Evolutionary conservation across 2,113 vertebrate genomes (phyloP).

Genomic region (Ornithorhynchus anatinus): DNA sequence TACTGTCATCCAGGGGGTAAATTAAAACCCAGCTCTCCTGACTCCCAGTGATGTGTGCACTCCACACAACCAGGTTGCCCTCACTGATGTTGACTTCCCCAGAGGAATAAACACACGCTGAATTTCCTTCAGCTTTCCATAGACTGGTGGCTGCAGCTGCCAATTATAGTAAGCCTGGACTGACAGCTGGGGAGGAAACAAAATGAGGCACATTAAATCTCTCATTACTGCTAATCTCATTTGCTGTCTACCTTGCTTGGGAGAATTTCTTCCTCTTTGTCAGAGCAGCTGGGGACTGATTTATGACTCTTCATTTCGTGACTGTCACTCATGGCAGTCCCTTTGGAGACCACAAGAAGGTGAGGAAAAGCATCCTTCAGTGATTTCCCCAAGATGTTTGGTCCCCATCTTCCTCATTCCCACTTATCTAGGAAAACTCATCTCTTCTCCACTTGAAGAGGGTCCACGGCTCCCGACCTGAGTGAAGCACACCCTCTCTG

Average conservation of each 20-base stretch:
- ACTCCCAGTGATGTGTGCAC: no score
- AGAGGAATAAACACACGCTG: neutral
- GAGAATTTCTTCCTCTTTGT: neutral
- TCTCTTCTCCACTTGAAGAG: neutral
- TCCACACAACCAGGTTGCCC: no score
- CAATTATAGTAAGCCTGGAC: neutral
- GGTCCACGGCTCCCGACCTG: neutral
- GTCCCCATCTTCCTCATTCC: neutral
- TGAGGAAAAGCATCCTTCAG: fast-evolving
- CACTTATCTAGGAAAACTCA: neutral
- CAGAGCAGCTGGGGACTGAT: conserved; percentile 10
- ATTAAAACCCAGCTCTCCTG: no score
- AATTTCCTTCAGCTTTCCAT: neutral
- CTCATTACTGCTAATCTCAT: fast-evolving
- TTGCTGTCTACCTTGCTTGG: neutral
- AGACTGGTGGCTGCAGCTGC: neutral
- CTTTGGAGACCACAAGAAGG: fast-evolving
- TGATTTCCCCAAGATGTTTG: neutral
- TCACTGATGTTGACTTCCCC: no score
- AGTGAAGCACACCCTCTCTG: neutral
- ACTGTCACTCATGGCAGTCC: neutral
- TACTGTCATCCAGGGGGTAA: no score
- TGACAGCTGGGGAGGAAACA: neutral
- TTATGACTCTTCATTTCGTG: neutral
- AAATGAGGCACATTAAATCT: fast-evolving